Conservation (phyloP, 2,888 invertebrate species). For the Taenaris catops region DNA sequence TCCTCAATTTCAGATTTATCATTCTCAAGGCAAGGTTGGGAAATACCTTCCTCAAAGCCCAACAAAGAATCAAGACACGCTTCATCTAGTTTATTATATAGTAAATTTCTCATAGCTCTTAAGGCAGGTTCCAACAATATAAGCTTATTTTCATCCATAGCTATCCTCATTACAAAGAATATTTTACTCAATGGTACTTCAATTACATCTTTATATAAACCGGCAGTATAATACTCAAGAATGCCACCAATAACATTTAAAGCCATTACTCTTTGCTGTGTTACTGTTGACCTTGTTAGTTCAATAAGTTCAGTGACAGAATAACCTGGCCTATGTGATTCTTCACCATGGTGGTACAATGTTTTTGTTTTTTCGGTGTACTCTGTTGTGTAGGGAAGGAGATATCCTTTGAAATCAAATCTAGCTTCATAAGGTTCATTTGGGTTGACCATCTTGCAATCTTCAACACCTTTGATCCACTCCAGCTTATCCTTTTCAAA, state of each 20-base stretch:
- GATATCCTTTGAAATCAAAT: conserved; percentile 90
- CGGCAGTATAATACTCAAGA: conserved; percentile 84
- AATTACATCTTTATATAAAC: conserved; percentile 88
- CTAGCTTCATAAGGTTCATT: conserved; percentile 87
- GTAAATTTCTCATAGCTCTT: conserved; percentile 85
- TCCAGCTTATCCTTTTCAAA: conserved; percentile 92
- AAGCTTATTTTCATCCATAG: conserved; percentile 90
- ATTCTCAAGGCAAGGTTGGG: conserved; percentile 81
- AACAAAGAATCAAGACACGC: conserved; percentile 84
- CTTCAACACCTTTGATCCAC: conserved; percentile 88
- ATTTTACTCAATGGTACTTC: conserved; percentile 88
- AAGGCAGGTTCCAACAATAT: conserved; percentile 87
- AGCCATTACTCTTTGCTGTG: conserved; percentile 91
- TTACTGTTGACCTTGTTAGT: conserved; percentile 86
- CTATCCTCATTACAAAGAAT: conserved; percentile 90
- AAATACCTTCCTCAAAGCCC: conserved; percentile 82
- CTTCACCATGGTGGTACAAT: conserved; percentile 96
- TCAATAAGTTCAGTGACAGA: conserved; percentile 93
- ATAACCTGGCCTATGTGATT: conserved; percentile 94
- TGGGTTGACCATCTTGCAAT: conserved; percentile 75
- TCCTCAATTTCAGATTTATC: conserved; percentile 76
- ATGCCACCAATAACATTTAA: conserved; percentile 90
- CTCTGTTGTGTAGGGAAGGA: conserved; percentile 85
- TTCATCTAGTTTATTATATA: conserved; percentile 90
- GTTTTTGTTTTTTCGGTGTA: conserved; percentile 76